phyloP scores from a whole-genome alignment of 2,113 vertebrate genomes.

The Phalacrocorax brasilianus region DNA sequence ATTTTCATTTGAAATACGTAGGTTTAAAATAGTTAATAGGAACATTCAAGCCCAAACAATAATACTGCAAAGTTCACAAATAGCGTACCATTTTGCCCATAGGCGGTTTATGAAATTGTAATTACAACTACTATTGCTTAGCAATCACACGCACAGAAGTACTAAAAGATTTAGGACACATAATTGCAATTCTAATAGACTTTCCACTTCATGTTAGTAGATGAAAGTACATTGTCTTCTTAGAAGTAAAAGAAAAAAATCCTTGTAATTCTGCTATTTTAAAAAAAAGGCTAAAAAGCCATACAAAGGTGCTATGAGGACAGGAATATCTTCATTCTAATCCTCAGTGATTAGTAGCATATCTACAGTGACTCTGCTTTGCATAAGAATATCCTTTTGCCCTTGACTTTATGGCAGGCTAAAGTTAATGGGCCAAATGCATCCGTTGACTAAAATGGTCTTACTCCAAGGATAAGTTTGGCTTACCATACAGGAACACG shows the following conservation, averaged over 20 bases:
- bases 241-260: neutral
- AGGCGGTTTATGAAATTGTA: conserved; percentile 31
- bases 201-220: neutral
- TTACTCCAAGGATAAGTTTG: conserved; percentile 51
- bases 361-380: conserved; percentile 51
- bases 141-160: conserved; percentile 39
- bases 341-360: conserved; percentile 36
- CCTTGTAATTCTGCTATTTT: neutral
- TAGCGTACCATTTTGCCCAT: neutral
- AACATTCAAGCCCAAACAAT: neutral
- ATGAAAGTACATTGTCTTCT: conserved; percentile 16
- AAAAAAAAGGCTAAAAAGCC: conserved; percentile 6
- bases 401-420: conserved; percentile 60
- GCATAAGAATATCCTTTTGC: conserved; percentile 52
- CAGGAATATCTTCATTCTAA: conserved; percentile 39
- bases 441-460: conserved; percentile 44
- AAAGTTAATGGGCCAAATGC: conserved; percentile 65
- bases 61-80: conserved; percentile 3
- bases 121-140: conserved; percentile 35
- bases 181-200: conserved; percentile 48
- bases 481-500: neutral
- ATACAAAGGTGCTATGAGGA: neutral
- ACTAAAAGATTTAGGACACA: conserved; percentile 44
- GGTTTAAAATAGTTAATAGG: conserved; percentile 4
- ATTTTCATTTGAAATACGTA: conserved; percentile 1